Evolutionary conservation across 2,113 vertebrate species (phyloP), one percentile per base, ranked within the genome.

Genomic region (Ciconia maguari): DNA sequence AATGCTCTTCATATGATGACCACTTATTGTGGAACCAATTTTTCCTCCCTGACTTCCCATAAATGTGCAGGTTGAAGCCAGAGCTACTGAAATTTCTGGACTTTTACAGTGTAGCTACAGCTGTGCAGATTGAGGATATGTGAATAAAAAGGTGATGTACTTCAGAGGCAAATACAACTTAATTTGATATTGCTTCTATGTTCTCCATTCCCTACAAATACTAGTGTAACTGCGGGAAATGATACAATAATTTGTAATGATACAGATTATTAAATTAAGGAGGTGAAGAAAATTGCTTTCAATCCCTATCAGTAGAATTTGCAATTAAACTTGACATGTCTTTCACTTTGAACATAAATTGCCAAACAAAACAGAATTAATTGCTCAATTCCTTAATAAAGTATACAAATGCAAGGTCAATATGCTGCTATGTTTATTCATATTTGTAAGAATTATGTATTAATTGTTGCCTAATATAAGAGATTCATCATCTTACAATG

Each of bases 301-400:
- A 79, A 86, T 75, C 10, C 7, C 22, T 92, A 46, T 69, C 81
- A 69, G 54, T 20, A 62, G 54, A 93, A 76, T 71, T 54, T 60
- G 30, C 49, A 77, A 58, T 93, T 94, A 93, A 95, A 90, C 17
- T 44, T 90, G 72, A 71, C 36, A n/a, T 11, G 3, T 86, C 64
- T 90, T 92, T 27, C 32, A 82, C 46, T 70, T 94, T 3, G 1
- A 80, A 91, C 27, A 78, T 49, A 91, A 96, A 90, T 79, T 92
- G 15, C 22, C 52, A 76, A 75, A 91, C 12, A 82, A 84, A 90
- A 76, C 30, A 78, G 41, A 96, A 95, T 95, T 94, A 92, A 93
- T 88, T 76, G 26, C 42, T 88, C 27, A 54, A 51, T 86, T 93
- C 22, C 75, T 92, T 90, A 93, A 82, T 60, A 93, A 83, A 81